These are phyloP conservation scores for Petrocephalus zakoni DNA, from an alignment of 2,113 vertebrate genomes.

Conservation along the genomic window DNA sequence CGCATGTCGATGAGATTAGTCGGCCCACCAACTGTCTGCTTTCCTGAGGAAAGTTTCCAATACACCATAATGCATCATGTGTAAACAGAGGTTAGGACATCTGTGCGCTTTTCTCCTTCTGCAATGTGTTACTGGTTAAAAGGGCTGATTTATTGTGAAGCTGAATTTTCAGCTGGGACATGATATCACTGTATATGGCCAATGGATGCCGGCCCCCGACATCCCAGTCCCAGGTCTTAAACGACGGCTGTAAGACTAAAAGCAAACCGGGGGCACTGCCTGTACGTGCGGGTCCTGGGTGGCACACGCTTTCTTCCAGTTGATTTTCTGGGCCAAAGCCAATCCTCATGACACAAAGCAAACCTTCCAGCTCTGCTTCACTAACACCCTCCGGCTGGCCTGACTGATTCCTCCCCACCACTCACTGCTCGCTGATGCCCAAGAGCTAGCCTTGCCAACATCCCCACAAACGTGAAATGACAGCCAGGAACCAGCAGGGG, in stretches of 20 bases:
- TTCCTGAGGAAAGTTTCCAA: constrained; percentile 10
- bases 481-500: not conserved
- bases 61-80: constrained; percentile 12
- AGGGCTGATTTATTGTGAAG: constrained; percentile 6
- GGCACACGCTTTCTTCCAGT: not conserved
- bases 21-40: constrained; percentile 13
- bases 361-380: not conserved
- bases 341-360: not conserved
- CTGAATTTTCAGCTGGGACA: constrained; percentile 3
- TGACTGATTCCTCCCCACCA: not conserved
- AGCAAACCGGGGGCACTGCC: not conserved
- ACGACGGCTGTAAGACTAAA: not conserved
- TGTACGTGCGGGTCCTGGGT: not conserved
- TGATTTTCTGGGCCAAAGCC: not conserved
- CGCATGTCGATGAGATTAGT: constrained; percentile 1
- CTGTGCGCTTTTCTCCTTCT: constrained; percentile 24
- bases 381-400: not conserved
- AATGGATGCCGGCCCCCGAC: not conserved
- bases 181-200: constrained; percentile 19
- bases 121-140: constrained; percentile 18
- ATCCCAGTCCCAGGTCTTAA: not conserved
- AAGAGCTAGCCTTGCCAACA: not conserved
- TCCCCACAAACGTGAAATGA: not conserved
- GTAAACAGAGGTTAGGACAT: constrained; percentile 19
- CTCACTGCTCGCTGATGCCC: not conserved